A percentile compares a stretch with the other conserved stretches of the same genome.
phyloP scores from a whole-genome alignment of 2,888 invertebrate species.

The Hirtodrosophila duncani region DNA sequence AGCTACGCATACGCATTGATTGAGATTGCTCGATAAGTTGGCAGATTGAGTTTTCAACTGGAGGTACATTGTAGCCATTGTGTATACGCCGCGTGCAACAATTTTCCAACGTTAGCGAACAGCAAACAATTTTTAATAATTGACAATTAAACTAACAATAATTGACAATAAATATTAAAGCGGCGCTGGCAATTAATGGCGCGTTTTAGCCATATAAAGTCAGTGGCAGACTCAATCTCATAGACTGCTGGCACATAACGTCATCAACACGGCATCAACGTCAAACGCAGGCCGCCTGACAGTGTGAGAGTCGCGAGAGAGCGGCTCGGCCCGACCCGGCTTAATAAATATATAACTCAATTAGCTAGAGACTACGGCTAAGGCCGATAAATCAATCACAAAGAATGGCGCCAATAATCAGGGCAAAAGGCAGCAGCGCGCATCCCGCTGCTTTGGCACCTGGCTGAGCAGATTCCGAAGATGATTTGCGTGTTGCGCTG shows the following conservation, averaged over 20 bases:
- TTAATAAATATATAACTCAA: constrained; percentile 66
- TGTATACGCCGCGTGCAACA: constrained; percentile 57
- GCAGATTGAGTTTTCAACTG: not conserved
- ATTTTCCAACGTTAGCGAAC: constrained; percentile 9
- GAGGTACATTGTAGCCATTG: constrained; percentile 33
- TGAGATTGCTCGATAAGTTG: constrained; percentile 21
- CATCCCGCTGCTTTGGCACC: constrained; percentile 60
- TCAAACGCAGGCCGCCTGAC: constrained; percentile 43
- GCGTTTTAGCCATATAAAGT: constrained; percentile 65
- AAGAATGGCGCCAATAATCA: constrained; percentile 15
- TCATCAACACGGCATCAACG: constrained; percentile 35
- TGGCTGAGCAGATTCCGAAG: constrained; percentile 38
- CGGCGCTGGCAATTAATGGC: constrained; percentile 59
- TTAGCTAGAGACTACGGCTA: constrained; percentile 37
- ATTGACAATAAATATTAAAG: constrained; percentile 71
- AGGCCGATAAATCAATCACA: constrained; percentile 62
- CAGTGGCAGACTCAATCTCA: constrained; percentile 12
- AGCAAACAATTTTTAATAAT: constrained; percentile 59
- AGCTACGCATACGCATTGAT: constrained; percentile 63
- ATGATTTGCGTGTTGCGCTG: constrained; percentile 62
- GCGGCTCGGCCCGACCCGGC: constrained; percentile 15
- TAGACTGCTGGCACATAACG: constrained; percentile 26
- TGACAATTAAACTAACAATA: constrained; percentile 70
- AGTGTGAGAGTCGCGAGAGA: constrained; percentile 53
- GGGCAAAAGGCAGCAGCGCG: constrained; percentile 22